These are phyloP conservation scores for Rhinogobius similis DNA, from an alignment of 2,113 vertebrate genomes.

Conservation along the genomic window DNA sequence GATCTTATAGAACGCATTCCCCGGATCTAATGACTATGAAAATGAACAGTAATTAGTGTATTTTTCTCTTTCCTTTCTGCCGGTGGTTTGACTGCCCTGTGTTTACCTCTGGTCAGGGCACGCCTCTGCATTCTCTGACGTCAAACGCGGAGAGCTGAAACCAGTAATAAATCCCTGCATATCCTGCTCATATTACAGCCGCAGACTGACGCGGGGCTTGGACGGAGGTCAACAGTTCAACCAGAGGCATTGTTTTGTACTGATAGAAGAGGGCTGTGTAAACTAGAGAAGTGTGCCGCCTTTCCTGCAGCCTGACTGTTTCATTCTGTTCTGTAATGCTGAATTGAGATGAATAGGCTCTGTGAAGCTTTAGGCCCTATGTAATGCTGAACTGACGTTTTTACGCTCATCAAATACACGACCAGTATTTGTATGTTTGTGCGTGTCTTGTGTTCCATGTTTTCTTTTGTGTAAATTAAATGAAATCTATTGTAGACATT, in stretches of 20 bases:
- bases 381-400: too few species aligned
- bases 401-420: too few species aligned
- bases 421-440: too few species aligned
- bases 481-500: too few species aligned
- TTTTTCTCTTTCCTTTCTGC: neutral
- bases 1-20: neutral
- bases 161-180: conserved; percentile 22
- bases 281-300: neutral
- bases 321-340: too few species aligned
- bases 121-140: conserved; percentile 20
- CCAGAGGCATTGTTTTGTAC: neutral
- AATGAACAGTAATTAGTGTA: neutral
- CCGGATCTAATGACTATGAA: neutral
- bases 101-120: conserved; percentile 21
- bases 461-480: too few species aligned
- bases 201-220: neutral
- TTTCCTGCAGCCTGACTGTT: neutral
- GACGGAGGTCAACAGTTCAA: neutral
- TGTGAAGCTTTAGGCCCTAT: too few species aligned
- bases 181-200: conserved; percentile 11
- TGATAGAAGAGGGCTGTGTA: neutral
- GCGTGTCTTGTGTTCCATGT: too few species aligned
- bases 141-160: conserved; percentile 16
- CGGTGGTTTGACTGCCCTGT: neutral
- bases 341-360: too few species aligned